phyloP scores from a whole-genome alignment of 2,113 vertebrate genomes.

The Cebidichthys violaceus region DNA sequence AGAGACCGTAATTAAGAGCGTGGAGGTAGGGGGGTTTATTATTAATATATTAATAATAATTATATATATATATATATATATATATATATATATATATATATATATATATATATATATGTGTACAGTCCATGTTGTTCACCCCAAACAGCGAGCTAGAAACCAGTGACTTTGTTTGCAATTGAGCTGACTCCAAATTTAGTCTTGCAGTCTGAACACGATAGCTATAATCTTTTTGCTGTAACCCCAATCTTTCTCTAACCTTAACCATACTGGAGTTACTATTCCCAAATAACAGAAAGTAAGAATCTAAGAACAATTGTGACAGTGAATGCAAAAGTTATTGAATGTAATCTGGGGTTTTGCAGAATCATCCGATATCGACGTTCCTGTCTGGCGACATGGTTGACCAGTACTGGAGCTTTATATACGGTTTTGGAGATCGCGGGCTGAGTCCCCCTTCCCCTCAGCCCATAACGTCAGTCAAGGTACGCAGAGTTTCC shows the following conservation, averaged over 20 bases:
- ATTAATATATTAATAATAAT: too few species aligned
- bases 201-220: rapidly evolving
- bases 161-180: neutral
- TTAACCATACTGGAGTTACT: neutral
- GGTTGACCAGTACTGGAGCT: neutral
- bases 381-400: neutral
- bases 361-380: neutral
- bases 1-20: neutral
- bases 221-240: neutral
- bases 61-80: too few species aligned
- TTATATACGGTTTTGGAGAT: neutral
- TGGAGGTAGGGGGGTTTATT: neutral
- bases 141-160: neutral
- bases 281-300: neutral
- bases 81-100: too few species aligned
- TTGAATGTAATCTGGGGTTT: neutral
- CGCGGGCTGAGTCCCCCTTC: neutral
- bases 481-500: neutral
- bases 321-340: neutral
- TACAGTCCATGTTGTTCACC: neutral
- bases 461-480: neutral
- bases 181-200: neutral
- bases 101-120: too few species aligned
- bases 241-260: neutral
- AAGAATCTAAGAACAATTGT: neutral